A percentile compares a stretch with the other conserved stretches of the same genome.
These are phyloP conservation scores for Neria commutata DNA, from an alignment of 2,888 invertebrate species.

Conservation along the genomic window DNA sequence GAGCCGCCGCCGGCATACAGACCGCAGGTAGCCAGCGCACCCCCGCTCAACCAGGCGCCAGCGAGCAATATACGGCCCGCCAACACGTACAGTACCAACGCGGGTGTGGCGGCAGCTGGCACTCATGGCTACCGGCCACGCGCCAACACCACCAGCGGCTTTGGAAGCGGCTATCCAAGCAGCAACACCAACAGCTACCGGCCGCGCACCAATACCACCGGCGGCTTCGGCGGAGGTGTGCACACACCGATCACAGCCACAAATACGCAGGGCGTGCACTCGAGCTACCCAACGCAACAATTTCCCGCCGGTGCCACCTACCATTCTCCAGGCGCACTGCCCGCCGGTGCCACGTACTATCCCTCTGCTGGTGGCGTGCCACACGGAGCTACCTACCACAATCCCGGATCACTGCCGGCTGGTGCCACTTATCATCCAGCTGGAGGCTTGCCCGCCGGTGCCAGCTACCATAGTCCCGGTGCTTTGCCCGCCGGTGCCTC, in stretches of 20 bases:
- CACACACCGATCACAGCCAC: conserved; percentile 52
- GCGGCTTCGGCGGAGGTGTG: conserved; percentile 32
- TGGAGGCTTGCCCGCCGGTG: conserved; percentile 37
- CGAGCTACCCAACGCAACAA: conserved; percentile 51
- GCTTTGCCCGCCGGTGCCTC: conserved; percentile 35
- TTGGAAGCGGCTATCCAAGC: conserved; percentile 22
- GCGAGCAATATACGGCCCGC: conserved; percentile 40
- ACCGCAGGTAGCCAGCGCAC: conserved; percentile 47
- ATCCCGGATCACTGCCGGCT: conserved; percentile 38
- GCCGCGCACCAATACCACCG: conserved; percentile 45
- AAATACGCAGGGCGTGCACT: conserved; percentile 47
- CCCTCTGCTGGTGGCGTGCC: conserved; percentile 30
- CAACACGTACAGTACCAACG: background rate
- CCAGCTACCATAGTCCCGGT: conserved; percentile 36
- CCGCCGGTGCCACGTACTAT: conserved; percentile 43
- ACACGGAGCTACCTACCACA: conserved; percentile 39
- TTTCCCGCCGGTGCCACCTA: conserved; percentile 48
- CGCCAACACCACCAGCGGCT: conserved; percentile 42
- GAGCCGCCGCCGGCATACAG: conserved; percentile 56
- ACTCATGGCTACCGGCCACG: conserved; percentile 38
- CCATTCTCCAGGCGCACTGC: conserved; percentile 45
- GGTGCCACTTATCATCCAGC: conserved; percentile 44
- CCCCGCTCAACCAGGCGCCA: conserved; percentile 50
- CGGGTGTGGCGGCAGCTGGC: background rate
- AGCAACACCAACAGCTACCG: conserved; percentile 33